Evolutionary conservation across 64 coral and sea anemone species (phyloP), one percentile per base, ranked within the genome.

Genomic region (Dendronephthya gigantea): DNA sequence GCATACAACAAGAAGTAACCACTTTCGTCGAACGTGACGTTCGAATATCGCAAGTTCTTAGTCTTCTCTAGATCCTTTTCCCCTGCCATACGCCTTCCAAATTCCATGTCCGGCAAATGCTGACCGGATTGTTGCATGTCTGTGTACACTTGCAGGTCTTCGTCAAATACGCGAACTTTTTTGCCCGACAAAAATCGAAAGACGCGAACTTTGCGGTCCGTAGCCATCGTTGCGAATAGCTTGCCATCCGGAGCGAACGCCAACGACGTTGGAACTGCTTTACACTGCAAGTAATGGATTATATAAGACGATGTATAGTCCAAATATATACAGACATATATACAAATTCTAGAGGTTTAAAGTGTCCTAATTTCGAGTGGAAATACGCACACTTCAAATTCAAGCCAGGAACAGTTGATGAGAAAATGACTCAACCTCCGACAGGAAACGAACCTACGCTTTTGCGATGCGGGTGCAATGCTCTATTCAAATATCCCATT

Each of bases 11-110:
- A 51, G 16, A 98, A 98, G 66, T 91, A 89, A 17, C 95, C 95
- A 93, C 95, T 98, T 72, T 98, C 95, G 50, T 98, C 95, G 89
- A 98, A 98, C 22, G 91, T 89, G 87, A 97, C 82, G 83, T 97
- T 97, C 17, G 92, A 97, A 87, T 89, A 93, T 69, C 88, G 88
- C 40, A 97, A 93, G 13, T 89, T 88, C 56, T 97, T 90, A 22
- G 94, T 91, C 50, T 97, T 97, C 37, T 97, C 94, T 1, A 97
- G 50, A 82, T 97, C 94, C 88, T 92, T 97, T 58, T 97, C 94
- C 62, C 82, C 93, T 45, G 94, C 94, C 92, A 93, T 90, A 55
- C 94, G 75, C 86, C 94, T 72, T 30, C 94, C 94, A 91, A 97
- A 97, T 41, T 97, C 94, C 94, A 97, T 97, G 82, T 97, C 92